These are phyloP conservation scores for Eupsittula cactorum DNA, from an alignment of 2,113 vertebrate species.

Conservation along the genomic window DNA sequence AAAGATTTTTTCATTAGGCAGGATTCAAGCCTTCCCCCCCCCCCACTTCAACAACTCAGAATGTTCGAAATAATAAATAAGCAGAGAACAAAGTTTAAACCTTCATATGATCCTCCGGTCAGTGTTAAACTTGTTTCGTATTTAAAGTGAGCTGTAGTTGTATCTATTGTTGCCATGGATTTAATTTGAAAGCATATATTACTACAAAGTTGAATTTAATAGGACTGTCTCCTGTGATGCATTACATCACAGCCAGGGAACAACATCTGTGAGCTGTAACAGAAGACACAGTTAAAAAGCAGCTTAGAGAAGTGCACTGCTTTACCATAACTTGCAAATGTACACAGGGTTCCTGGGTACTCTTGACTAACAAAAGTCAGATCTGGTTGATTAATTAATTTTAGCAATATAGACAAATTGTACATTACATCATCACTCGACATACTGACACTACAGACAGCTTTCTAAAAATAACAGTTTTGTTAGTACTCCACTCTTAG, in stretches of 20 bases:
- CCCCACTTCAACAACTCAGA: not conserved
- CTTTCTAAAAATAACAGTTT: not conserved
- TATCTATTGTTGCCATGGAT: not conserved
- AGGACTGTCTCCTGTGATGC: not conserved
- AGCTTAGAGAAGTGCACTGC: not conserved
- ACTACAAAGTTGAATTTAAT: slow-evolving; percentile 8
- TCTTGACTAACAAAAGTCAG: not conserved
- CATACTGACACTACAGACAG: not conserved
- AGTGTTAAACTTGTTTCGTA: not conserved
- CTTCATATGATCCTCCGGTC: not conserved
- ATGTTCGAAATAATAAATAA: not conserved
- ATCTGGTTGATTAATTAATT: not conserved
- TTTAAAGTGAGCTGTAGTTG: not conserved
- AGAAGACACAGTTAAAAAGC: not conserved
- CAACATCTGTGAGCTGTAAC: slow-evolving; percentile 39
- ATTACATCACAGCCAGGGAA: slow-evolving; percentile 19
- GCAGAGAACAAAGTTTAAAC: not conserved
- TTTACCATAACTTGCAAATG: not conserved
- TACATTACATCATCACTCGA: not conserved
- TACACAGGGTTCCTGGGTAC: not conserved
- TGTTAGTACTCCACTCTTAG: not conserved
- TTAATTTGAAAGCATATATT: slow-evolving; percentile 37
- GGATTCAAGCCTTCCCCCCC: not conserved
- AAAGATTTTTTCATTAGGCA: not conserved
- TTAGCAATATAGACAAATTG: not conserved